Conservation (phyloP, 2,113 vertebrate genomes). For the Saguinus imperator region DNA sequence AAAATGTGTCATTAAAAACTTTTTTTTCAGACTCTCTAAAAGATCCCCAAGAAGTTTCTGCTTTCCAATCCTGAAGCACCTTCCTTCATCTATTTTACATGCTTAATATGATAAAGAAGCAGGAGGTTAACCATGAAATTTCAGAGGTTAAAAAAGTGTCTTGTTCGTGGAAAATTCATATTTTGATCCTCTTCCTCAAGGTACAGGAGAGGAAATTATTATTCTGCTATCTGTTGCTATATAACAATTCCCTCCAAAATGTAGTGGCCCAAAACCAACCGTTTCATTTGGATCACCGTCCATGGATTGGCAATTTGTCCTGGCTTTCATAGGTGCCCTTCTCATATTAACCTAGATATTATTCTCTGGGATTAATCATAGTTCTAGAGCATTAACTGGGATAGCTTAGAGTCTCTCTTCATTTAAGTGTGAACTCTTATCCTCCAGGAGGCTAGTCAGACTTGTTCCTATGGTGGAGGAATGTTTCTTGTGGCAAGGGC, state of each 20-base stretch:
- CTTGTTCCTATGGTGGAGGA: accelerated
- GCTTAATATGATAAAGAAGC: not conserved
- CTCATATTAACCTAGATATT: not conserved
- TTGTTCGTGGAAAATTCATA: not conserved
- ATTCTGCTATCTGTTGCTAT: not conserved
- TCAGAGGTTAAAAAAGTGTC: not conserved
- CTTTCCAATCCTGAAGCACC: not conserved
- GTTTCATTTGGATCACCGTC: not conserved
- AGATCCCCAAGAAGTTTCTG: not conserved
- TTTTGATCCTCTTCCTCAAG: not conserved
- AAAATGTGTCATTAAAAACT: not conserved
- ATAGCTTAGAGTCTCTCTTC: not conserved
- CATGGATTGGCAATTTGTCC: not conserved
- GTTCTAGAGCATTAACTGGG: not conserved
- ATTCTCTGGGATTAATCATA: not conserved
- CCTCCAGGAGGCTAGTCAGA: not conserved
- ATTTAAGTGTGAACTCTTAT: not conserved
- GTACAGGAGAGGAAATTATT: not conserved
- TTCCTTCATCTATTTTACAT: not conserved
- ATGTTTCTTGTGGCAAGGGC: accelerated
- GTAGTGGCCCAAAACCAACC: not conserved
- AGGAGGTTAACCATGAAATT: not conserved
- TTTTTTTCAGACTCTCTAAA: not conserved
- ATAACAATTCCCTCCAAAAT: not conserved
- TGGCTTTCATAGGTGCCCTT: not conserved